Evolutionary conservation across 2,888 invertebrate species (phyloP).

Genomic region (Troides helena): DNA sequence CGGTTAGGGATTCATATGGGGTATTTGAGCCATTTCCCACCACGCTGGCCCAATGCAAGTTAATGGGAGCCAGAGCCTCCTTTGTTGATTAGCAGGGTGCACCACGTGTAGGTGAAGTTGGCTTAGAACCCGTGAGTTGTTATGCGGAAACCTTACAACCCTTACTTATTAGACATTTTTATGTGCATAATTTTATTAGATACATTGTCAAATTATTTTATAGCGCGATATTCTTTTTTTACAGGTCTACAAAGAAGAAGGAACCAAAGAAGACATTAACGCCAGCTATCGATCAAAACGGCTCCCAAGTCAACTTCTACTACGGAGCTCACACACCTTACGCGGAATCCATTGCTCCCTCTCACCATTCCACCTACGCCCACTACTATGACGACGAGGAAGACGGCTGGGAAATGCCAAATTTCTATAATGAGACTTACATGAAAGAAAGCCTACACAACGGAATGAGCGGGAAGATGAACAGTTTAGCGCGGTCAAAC

Average conservation of each 20-base stretch:
- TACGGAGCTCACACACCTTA: conserved; percentile 97
- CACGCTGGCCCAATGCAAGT: too few relatives aligned
- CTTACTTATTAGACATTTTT: neutral
- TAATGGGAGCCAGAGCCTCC: too few relatives aligned
- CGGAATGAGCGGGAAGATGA: conserved; percentile 92
- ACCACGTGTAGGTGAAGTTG: too few relatives aligned
- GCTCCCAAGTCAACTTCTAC: conserved; percentile 97
- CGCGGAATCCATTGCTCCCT: conserved; percentile 96
- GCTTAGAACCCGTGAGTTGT: too few relatives aligned
- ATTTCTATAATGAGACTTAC: conserved; percentile 97
- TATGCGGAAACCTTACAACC: neutral
- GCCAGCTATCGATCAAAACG: conserved; percentile 93
- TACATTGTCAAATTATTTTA: neutral
- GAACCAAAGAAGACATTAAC: conserved; percentile 95
- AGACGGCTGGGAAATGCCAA: conserved; percentile 98
- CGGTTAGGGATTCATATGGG: too few relatives aligned
- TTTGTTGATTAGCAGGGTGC: too few relatives aligned
- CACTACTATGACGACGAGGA: conserved; percentile 98
- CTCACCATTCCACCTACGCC: conserved; percentile 96
- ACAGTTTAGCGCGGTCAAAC: conserved; percentile 94
- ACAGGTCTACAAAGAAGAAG: conserved; percentile 89
- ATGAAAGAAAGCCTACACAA: conserved; percentile 96
- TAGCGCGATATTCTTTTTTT: neutral
- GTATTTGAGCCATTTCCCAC: too few relatives aligned
- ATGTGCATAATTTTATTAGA: too few relatives aligned